Conservation (phyloP, 2,113 vertebrate genomes). For the Formicarius rufipectus region DNA sequence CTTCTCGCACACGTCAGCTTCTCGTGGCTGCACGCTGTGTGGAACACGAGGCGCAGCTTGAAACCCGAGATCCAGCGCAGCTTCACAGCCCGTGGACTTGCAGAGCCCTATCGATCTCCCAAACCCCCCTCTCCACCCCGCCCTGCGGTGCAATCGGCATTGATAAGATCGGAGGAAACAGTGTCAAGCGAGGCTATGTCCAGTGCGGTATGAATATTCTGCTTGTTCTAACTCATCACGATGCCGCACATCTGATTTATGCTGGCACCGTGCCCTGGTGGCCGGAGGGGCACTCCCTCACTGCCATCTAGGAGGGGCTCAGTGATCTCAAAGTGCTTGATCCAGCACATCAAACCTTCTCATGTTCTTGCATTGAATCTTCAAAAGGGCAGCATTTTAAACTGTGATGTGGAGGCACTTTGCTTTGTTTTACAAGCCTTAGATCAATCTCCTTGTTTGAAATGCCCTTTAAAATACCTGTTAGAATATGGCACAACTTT, state of each 20-base stretch:
- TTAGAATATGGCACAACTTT: background rate
- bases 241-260: background rate
- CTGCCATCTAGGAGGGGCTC: background rate
- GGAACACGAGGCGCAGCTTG: background rate
- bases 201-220: background rate
- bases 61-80: background rate
- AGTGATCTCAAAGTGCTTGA: background rate
- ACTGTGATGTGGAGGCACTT: background rate
- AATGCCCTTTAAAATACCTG: background rate
- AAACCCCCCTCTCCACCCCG: fast-evolving
- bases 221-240: background rate
- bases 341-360: background rate
- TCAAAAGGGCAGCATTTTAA: background rate
- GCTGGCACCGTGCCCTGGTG: background rate
- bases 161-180: background rate
- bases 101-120: background rate
- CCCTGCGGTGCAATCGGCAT: background rate
- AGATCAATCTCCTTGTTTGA: background rate
- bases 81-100: background rate
- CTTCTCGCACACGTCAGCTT: fast-evolving
- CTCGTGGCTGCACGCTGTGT: fast-evolving
- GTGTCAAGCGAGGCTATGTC: background rate
- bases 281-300: background rate
- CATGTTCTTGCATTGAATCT: background rate
- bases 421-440: background rate